Base-by-base conservation (phyloP, 2,113 vertebrate genomes). In the Sula dactylatra region DNA sequence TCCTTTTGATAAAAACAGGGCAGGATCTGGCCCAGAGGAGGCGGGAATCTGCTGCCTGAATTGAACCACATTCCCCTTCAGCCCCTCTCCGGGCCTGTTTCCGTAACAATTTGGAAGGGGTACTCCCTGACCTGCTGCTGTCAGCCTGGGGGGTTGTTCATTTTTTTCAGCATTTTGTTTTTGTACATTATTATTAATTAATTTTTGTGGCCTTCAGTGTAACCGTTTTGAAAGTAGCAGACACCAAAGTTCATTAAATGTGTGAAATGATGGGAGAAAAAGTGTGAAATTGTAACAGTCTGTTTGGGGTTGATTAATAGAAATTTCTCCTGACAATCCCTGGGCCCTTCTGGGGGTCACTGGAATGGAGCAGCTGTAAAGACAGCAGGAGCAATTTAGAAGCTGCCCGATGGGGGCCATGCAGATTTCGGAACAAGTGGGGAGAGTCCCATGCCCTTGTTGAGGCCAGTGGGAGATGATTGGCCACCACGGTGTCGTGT, bases 271-370 rank as follows among this genome's bases (percentile, higher is more conserved):
- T 31, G 61, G 92, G 87, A 97, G 96, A 98, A 97, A 98, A 98
- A 98, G 98, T 98, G 98, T 98, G 98, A 98, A 98, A 98, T 98
- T 98, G 98, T 98, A 98, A 94, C 98, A 98, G 98, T 98, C 97
- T 97, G 98, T 97, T 98, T 98, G 96, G 96, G 92, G 95, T 97
- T 98, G 98, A 98, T 98, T 98, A 98, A 98, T 98, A 98, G 98
- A 98, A 98, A 97, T 98, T 97, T 98, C 97, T 97, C 93, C 96
- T 97, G 97, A 98, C 98, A 98, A 96, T 97, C 95, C 97, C 96
- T 62, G 65, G 95, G 97, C 98, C 98, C 97, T 98, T 98, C 97
- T 38, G 45, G 98, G 98, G 98, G 98, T 98, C 98, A 98, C 93
- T 98, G 98, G 98, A 98, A 98, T 32, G 1, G 97, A 98, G 98